phyloP scores from a whole-genome alignment of 2,888 invertebrate species.

The Drosophila kuntzei region DNA sequence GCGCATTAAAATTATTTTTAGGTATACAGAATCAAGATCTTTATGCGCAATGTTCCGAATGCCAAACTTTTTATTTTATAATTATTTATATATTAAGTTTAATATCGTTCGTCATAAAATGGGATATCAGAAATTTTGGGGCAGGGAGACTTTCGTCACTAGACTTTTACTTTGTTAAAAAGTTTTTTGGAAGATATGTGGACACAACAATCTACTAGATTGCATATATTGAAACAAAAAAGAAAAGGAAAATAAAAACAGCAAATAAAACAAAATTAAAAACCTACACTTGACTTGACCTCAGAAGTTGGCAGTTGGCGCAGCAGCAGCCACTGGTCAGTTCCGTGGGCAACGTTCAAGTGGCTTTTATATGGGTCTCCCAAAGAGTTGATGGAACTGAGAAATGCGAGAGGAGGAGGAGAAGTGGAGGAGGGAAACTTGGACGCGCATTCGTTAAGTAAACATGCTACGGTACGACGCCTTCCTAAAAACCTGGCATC shows the following conservation, averaged over 20 bases:
- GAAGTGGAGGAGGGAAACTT: conserved; percentile 20
- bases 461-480: conserved; percentile 79
- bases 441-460: conserved; percentile 76
- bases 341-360: conserved; percentile 65
- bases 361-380: conserved; percentile 56
- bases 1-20: too few relatives aligned
- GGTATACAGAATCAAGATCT: too few relatives aligned
- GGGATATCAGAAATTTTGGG: too few relatives aligned
- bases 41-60: too few relatives aligned
- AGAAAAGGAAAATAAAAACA: conserved; percentile 1
- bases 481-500: conserved; percentile 73
- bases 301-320: conserved; percentile 48
- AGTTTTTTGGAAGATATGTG: too few relatives aligned
- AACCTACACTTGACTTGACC: conserved; percentile 75
- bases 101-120: too few relatives aligned
- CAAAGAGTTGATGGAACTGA: conserved; percentile 5
- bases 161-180: too few relatives aligned
- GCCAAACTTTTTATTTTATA: too few relatives aligned
- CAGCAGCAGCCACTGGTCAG: conserved; percentile 52
- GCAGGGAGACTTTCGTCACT: too few relatives aligned
- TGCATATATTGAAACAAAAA: conserved; percentile 62
- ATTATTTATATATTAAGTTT: too few relatives aligned
- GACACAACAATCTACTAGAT: conserved; percentile 50
- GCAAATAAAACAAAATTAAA: conserved; percentile 47
- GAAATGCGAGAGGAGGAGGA: background rate